Percentiles rank a stretch among this genome's conserved stretches.
phyloP scores from a whole-genome alignment of 2,888 invertebrate genomes.

The Nasonia oneida region DNA sequence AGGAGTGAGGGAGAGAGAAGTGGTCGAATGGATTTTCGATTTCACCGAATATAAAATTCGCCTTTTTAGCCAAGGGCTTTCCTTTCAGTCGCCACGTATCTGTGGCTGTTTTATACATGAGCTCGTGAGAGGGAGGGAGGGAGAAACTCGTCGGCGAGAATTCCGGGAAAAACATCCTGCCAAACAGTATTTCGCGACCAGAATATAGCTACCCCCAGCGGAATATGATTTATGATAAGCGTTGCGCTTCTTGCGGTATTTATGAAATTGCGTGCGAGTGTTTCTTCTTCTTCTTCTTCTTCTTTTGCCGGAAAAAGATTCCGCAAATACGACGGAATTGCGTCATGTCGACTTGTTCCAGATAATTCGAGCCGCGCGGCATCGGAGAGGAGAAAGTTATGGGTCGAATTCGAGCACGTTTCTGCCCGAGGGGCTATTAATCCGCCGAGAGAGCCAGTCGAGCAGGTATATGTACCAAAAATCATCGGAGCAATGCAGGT shows the following conservation, averaged over 20 bases:
- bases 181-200: constrained; percentile 39
- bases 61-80: constrained; percentile 42
- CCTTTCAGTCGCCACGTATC: constrained; percentile 28
- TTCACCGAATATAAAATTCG: constrained; percentile 57
- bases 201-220: background rate
- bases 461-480: background rate
- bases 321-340: constrained; percentile 6
- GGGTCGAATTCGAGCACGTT: constrained; percentile 25
- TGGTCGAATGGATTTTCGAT: constrained; percentile 61
- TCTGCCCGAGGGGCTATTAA: constrained; percentile 21
- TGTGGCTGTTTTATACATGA: constrained; percentile 58
- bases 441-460: background rate
- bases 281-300: background rate
- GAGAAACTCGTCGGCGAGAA: background rate
- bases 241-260: constrained; percentile 19
- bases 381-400: constrained; percentile 41
- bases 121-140: background rate
- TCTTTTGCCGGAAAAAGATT: background rate
- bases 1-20: constrained; percentile 9
- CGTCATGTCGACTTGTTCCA: constrained; percentile 11
- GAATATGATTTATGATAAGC: constrained; percentile 51
- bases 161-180: constrained; percentile 56
- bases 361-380: constrained; percentile 4
- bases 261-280: constrained; percentile 36
- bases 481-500: background rate